These are phyloP conservation scores for Capricornis sumatraensis DNA, from an alignment of 2,113 vertebrate genomes.

Conservation along the genomic window DNA sequence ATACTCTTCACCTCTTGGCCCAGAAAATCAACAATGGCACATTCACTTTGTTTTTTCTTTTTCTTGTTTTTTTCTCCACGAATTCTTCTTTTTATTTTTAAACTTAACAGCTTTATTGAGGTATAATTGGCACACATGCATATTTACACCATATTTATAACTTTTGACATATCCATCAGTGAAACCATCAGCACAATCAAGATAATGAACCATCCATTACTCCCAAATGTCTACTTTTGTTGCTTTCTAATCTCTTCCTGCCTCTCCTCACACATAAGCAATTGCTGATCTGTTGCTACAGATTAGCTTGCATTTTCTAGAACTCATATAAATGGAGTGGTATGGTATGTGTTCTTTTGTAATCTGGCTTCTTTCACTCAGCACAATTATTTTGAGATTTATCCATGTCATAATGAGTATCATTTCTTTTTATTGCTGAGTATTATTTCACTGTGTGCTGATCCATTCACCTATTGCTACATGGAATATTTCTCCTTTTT, in stretches of 20 bases:
- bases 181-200: conserved; percentile 6
- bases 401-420: not conserved
- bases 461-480: not conserved
- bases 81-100: not conserved
- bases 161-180: not conserved
- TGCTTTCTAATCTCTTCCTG: not conserved
- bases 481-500: not conserved
- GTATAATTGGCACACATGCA: not conserved
- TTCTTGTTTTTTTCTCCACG: no score
- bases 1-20: not conserved
- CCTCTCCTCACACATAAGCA: not conserved
- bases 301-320: not conserved
- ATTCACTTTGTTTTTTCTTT: not conserved
- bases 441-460: not conserved
- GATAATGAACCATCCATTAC: not conserved
- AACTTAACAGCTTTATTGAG: not conserved
- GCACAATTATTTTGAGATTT: not conserved
- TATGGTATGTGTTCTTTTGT: not conserved
- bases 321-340: not conserved
- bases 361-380: not conserved
- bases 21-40: not conserved
- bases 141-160: not conserved
- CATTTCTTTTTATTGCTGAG: not conserved
- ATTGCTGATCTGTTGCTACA: not conserved
- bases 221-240: not conserved